Conservation (phyloP, 1,140 invertebrate species). For the Ectropis grisescens region DNA sequence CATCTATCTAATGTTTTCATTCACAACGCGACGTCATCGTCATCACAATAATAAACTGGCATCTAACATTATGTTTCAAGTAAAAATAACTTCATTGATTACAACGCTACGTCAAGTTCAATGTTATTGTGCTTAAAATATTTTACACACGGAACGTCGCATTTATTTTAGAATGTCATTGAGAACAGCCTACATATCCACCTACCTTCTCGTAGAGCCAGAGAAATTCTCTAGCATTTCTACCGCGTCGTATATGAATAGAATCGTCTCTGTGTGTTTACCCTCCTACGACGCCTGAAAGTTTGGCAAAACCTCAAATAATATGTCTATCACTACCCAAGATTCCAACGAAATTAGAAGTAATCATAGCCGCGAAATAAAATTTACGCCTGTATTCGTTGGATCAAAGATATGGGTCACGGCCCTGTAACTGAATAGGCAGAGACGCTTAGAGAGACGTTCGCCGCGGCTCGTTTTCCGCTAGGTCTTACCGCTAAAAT, state of each 20-base stretch:
- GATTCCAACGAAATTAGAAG: conserved; percentile 15
- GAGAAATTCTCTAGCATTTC: conserved; percentile 2
- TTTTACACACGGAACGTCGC: conserved; percentile 9
- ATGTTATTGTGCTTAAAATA: conserved; percentile 23
- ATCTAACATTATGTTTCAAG: too few species aligned
- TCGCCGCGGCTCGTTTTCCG: too few species aligned
- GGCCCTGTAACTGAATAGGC: too few species aligned
- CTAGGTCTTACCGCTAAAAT: too few species aligned
- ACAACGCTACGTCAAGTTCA: conserved; percentile 22
- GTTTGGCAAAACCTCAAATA: background rate
- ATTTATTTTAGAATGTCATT: conserved; percentile 14
- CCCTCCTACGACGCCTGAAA: background rate
- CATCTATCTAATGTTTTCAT: too few species aligned
- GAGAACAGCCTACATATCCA: conserved; percentile 2
- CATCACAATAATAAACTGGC: too few species aligned
- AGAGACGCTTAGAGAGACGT: too few species aligned
- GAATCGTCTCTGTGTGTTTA: too few species aligned
- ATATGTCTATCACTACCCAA: conserved; percentile 16
- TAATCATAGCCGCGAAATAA: conserved; percentile 9
- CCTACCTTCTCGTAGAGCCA: conserved; percentile 11
- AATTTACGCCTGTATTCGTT: background rate
- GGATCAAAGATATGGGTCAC: too few species aligned
- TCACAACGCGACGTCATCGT: too few species aligned
- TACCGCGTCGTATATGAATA: too few species aligned
- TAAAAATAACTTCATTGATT: conserved; percentile 17